phyloP scores from a whole-genome alignment of 2,888 invertebrate genomes.

The Abrostola triplasia region DNA sequence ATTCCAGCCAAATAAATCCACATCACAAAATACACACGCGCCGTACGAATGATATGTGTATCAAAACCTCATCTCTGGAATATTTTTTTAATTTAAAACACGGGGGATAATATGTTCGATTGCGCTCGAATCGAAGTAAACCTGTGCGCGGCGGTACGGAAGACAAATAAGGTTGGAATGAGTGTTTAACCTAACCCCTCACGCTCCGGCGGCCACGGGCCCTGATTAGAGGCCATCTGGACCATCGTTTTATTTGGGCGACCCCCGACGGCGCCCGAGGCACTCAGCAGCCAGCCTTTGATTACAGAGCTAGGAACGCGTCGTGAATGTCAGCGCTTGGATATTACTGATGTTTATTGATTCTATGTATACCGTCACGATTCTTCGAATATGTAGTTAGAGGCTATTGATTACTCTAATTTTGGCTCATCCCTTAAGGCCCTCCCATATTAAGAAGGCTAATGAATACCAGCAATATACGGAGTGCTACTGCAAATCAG shows the following conservation, averaged over 20 bases:
- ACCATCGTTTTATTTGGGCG: constrained; percentile 42
- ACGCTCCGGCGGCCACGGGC: constrained; percentile 18
- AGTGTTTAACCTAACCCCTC: constrained; percentile 39
- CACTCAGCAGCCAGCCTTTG: constrained; percentile 27
- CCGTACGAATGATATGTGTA: constrained; percentile 10
- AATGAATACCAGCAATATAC: no score
- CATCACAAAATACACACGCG: constrained; percentile 19
- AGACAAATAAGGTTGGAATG: constrained; percentile 40
- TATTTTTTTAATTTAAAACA: constrained; percentile 34
- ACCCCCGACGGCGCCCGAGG: constrained; percentile 24
- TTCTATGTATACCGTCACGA: no score
- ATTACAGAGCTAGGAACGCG: constrained; percentile 40
- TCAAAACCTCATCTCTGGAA: constrained; percentile 12
- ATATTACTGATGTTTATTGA: neutral
- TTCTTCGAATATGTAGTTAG: no score
- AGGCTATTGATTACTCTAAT: no score
- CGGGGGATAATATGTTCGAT: constrained; percentile 2
- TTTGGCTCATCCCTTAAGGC: no score
- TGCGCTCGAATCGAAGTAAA: constrained; percentile 9
- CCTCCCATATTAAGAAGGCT: no score
- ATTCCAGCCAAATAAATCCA: constrained; percentile 12
- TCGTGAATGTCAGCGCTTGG: neutral
- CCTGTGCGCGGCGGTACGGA: constrained; percentile 23
- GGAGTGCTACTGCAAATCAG: no score
- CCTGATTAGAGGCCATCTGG: constrained; percentile 45